Conservation (phyloP, 2,888 invertebrate species). For the Ctena decussata region DNA sequence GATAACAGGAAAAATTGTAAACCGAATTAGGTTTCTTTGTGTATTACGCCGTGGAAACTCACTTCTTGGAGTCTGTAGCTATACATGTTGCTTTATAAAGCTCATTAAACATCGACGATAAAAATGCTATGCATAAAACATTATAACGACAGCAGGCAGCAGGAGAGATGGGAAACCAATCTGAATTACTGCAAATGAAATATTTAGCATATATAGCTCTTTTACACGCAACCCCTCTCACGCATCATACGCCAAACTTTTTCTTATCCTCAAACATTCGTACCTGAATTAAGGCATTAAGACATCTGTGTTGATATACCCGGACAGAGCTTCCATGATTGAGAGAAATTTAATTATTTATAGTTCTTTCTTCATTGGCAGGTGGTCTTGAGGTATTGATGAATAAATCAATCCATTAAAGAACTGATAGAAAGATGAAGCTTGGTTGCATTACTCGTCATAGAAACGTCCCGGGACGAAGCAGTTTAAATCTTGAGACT, state of each 20-base stretch:
- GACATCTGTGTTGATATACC: neutral
- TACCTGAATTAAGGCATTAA: neutral
- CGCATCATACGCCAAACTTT: neutral
- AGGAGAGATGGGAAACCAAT: neutral
- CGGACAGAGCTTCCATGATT: neutral
- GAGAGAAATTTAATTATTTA: slow-evolving; percentile 7
- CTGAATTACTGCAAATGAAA: neutral
- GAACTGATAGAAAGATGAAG: neutral
- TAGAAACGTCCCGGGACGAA: neutral
- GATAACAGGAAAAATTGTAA: too few relatives aligned
- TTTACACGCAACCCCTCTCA: neutral
- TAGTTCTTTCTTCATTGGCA: neutral
- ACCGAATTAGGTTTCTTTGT: too few relatives aligned
- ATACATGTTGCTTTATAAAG: too few relatives aligned
- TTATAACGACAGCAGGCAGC: too few relatives aligned
- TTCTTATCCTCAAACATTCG: neutral
- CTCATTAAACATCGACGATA: too few relatives aligned
- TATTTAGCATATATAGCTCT: neutral
- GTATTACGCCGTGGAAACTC: too few relatives aligned
- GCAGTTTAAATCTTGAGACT: neutral
- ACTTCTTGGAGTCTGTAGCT: too few relatives aligned
- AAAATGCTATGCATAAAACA: too few relatives aligned
- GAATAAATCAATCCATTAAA: slow-evolving; percentile 3
- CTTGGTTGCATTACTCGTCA: neutral
- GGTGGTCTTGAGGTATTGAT: neutral